A percentile compares a stretch with the other conserved stretches of the same genome.
Conservation (phyloP, 2,113 vertebrate species). For the Cebus imitator region DNA sequence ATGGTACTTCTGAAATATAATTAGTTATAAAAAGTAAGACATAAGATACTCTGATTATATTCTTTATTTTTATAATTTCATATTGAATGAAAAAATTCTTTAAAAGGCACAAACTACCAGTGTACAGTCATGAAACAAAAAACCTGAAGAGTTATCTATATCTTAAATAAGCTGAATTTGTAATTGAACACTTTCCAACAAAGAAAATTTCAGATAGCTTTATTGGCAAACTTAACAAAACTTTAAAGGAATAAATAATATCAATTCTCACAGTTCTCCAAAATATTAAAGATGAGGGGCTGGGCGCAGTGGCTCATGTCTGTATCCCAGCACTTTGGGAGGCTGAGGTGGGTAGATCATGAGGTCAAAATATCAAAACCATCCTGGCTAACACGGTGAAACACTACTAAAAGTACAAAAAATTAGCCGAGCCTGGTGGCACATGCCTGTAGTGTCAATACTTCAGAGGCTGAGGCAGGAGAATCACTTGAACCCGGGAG, state of each 20-base stretch:
- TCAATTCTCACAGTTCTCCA: not conserved
- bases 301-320: no score
- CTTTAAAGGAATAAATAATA: not conserved
- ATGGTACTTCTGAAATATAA: not conserved
- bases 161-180: not conserved
- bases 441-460: no score
- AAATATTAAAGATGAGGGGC: not conserved
- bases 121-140: not conserved
- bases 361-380: no score
- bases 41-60: not conserved
- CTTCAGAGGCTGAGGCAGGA: no score
- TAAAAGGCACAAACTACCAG: not conserved
- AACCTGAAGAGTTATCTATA: not conserved
- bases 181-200: not conserved
- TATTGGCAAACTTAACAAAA: not conserved
- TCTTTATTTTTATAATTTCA: not conserved
- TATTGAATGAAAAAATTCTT: not conserved
- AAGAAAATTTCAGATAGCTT: not conserved
- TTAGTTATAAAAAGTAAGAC: not conserved
- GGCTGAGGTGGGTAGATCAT: no score
- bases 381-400: no score
- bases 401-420: no score
- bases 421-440: no score
- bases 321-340: no score
- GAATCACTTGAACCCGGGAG: no score